Conservation (phyloP, 2,888 invertebrate genomes). For the Quadriops clusia region DNA sequence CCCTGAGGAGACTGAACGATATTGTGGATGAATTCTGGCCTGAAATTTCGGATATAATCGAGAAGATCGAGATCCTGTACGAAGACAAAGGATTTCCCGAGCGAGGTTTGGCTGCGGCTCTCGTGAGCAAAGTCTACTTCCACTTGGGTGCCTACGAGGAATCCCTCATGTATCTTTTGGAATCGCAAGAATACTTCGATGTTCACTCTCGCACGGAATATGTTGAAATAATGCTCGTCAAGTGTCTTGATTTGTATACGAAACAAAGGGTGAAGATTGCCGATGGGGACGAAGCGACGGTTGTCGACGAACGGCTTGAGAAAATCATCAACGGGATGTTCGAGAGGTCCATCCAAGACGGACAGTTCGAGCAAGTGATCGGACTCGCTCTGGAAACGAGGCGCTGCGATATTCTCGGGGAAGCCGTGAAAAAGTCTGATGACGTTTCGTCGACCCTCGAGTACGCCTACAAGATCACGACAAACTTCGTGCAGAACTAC, state of each 20-base stretch:
- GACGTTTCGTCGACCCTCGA: slow-evolving; percentile 75
- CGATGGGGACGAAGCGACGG: slow-evolving; percentile 29
- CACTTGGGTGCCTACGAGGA: slow-evolving; percentile 89
- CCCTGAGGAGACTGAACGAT: slow-evolving; percentile 73
- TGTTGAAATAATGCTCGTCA: slow-evolving; percentile 54
- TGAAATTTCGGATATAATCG: slow-evolving; percentile 88
- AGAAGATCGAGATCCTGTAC: slow-evolving; percentile 85
- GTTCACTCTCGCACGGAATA: slow-evolving; percentile 83
- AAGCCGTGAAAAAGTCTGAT: slow-evolving; percentile 76
- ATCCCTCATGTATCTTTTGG: slow-evolving; percentile 85
- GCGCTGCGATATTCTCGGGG: slow-evolving; percentile 86
- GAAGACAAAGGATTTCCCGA: slow-evolving; percentile 76
- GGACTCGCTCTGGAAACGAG: slow-evolving; percentile 88
- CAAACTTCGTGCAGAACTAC: slow-evolving; percentile 83
- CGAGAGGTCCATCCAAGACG: slow-evolving; percentile 78
- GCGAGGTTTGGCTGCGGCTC: slow-evolving; percentile 80
- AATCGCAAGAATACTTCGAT: slow-evolving; percentile 82
- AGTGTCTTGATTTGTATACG: slow-evolving; percentile 75
- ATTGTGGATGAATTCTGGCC: slow-evolving; percentile 94
- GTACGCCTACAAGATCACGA: slow-evolving; percentile 80
- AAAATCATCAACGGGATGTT: slow-evolving; percentile 91
- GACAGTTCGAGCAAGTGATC: slow-evolving; percentile 82
- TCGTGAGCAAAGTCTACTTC: slow-evolving; percentile 92
- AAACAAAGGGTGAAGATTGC: slow-evolving; percentile 54
- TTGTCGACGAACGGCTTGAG: slow-evolving; percentile 67